These are phyloP conservation scores for Fabriciana adippe DNA, from an alignment of 2,888 invertebrate species.

Conservation along the genomic window DNA sequence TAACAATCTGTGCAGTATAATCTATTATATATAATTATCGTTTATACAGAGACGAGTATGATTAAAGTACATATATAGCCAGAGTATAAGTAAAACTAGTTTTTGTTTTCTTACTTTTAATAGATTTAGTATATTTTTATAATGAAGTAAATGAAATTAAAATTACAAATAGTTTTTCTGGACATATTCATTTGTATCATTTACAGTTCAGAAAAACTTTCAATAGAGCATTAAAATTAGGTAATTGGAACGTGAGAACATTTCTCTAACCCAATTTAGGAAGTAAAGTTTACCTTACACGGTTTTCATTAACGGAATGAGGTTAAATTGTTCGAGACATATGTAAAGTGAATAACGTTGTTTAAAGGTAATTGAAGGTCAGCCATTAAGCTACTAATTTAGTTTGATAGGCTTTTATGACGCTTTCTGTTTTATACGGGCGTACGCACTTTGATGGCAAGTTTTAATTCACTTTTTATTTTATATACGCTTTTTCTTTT, in stretches of 20 bases:
- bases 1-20: constrained; percentile 17
- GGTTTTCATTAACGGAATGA: constrained; percentile 21
- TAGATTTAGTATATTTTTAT: background rate
- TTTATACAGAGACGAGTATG: background rate
- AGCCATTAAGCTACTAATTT: background rate
- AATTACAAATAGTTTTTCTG: too few relatives aligned
- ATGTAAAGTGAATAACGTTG: background rate
- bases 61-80: background rate
- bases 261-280: constrained; percentile 25
- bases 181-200: background rate
- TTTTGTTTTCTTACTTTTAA: too few relatives aligned
- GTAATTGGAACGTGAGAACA: constrained; percentile 22
- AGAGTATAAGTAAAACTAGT: too few relatives aligned
- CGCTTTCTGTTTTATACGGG: too few relatives aligned
- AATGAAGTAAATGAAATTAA: background rate
- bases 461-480: too few relatives aligned
- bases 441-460: too few relatives aligned
- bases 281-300: constrained; percentile 2
- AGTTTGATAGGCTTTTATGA: too few relatives aligned
- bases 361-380: constrained; percentile 4
- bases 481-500: too few relatives aligned
- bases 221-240: background rate
- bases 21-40: constrained; percentile 16
- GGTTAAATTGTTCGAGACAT: constrained; percentile 20
- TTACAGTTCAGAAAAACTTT: background rate